phyloP scores from a whole-genome alignment of 1,140 invertebrate genomes.

The Danaus plexippus region DNA sequence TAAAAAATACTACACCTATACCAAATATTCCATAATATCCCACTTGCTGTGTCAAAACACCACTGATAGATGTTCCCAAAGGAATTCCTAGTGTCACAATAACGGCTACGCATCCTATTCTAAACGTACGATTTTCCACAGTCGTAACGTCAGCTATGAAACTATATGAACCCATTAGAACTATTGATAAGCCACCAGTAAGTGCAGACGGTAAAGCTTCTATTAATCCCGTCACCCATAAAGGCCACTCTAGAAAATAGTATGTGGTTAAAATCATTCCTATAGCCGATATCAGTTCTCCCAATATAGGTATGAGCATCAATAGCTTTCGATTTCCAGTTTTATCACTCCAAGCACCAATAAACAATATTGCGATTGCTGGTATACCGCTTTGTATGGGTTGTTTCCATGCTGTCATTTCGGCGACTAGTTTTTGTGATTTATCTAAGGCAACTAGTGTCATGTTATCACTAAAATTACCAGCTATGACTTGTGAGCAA shows the following conservation, averaged over 20 bases:
- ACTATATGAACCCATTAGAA: conserved; percentile 73
- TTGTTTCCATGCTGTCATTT: conserved; percentile 71
- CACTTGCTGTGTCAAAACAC: conserved; percentile 53
- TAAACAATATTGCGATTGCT: conserved; percentile 72
- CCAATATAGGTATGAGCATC: conserved; percentile 72
- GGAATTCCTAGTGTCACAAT: conserved; percentile 66
- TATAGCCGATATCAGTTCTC: conserved; percentile 61
- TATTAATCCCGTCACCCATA: conserved; percentile 69
- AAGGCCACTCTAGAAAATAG: conserved; percentile 69
- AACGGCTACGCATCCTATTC: conserved; percentile 72
- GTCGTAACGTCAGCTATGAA: conserved; percentile 74
- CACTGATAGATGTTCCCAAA: conserved; percentile 60
- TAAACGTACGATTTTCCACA: conserved; percentile 70
- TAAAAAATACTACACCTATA: conserved; percentile 41
- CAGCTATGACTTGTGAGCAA: conserved; percentile 62
- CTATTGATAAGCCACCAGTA: conserved; percentile 67
- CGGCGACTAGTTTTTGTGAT: conserved; percentile 67
- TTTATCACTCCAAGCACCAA: conserved; percentile 76
- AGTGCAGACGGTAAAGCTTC: conserved; percentile 71
- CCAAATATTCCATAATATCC: conserved; percentile 67
- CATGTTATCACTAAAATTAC: conserved; percentile 38
- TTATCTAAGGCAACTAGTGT: conserved; percentile 44
- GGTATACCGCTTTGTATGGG: conserved; percentile 72
- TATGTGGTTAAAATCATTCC: conserved; percentile 70
- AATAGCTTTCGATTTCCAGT: conserved; percentile 74